Evolutionary conservation across 1,140 invertebrate species (phyloP), one percentile per base, ranked within the genome.

Genomic region (Melitaea cinxia): DNA sequence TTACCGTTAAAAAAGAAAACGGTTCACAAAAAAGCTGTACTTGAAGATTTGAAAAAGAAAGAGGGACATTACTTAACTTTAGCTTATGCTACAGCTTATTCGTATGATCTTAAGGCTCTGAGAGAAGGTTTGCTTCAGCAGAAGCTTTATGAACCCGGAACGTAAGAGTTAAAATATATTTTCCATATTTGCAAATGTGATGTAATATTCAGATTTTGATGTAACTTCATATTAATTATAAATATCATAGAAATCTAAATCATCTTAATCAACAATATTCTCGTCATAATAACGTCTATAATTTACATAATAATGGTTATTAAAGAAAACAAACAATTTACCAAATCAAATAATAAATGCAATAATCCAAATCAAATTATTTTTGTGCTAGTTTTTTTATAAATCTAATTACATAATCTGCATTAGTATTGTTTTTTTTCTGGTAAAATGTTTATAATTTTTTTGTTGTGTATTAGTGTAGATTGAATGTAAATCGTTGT

Each of bases 111-210:
- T 17, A 89, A 85, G 56, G 70, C 75, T 61, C 39, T 91, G 26
- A 83, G 80, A 49, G 82, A 89, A 26, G 86, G 80, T 1, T 66
- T 91, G 26, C 54, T 85, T 10, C 73, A 85, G 28, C 86, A 91
- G 75, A 91, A 89, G 71, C 75, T 91, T 4, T 91, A 91, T 55
- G 83, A 89, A 57, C 86, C 88, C 4, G 86, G 80, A 73, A 86
- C 62, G 88, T 91, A 81, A 85, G 85, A 45, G 56, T 77, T 70
- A 70, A 17, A 12, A 42, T 1, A 52, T 59, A 17, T 28, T 60
- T 21, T 53, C 42, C 39, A 55, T 30, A 50, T 47, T 39, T 61
- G 61, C 55, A 19, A 35, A n/a, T 45, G 76, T 76, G 76, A 80
- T 56, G 75, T 64, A 78, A 78, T 61, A 49, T 55, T 50, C n/a